Evolutionary conservation across 23 tunicate genomes (phyloP).

Genomic region (Clavelina lepadiformis): DNA sequence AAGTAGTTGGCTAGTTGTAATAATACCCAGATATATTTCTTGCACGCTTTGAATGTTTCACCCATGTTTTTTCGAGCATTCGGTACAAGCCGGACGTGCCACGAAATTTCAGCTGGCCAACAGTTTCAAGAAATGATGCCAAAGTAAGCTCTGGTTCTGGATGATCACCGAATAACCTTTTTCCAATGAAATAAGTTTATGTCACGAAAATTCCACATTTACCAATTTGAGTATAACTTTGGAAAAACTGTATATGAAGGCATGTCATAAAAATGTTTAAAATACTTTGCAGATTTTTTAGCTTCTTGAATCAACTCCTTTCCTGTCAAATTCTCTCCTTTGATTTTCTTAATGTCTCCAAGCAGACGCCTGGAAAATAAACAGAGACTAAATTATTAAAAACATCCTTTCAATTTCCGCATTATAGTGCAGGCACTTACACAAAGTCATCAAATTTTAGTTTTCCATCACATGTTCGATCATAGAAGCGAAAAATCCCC

Average conservation of each 20-base stretch:
- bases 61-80: slow-evolving; percentile 67
- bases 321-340: slow-evolving; percentile 41
- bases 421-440: too few relatives aligned
- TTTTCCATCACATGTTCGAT: slow-evolving; percentile 33
- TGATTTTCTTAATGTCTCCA: slow-evolving; percentile 53
- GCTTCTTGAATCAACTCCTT: slow-evolving; percentile 42
- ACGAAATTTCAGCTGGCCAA: slow-evolving; percentile 85
- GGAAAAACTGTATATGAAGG: too few relatives aligned
- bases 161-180: slow-evolving; percentile 66
- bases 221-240: too few relatives aligned
- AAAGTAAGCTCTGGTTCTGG: slow-evolving; percentile 46
- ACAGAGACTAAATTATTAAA: too few relatives aligned
- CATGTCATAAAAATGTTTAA: too few relatives aligned
- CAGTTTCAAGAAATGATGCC: slow-evolving; percentile 74
- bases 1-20: not conserved
- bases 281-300: slow-evolving; percentile 58
- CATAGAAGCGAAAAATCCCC: slow-evolving; percentile 61
- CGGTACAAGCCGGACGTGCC: slow-evolving; percentile 89
- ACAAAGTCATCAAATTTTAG: slow-evolving; percentile 58
- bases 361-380: slow-evolving; percentile 75
- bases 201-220: not conserved
- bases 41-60: slow-evolving; percentile 20
- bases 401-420: too few relatives aligned
- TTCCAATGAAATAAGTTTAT: not conserved
- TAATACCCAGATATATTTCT: slow-evolving; percentile 11